Conservation (phyloP, 2,113 vertebrate genomes). For the Tricholaema leucomelas region DNA sequence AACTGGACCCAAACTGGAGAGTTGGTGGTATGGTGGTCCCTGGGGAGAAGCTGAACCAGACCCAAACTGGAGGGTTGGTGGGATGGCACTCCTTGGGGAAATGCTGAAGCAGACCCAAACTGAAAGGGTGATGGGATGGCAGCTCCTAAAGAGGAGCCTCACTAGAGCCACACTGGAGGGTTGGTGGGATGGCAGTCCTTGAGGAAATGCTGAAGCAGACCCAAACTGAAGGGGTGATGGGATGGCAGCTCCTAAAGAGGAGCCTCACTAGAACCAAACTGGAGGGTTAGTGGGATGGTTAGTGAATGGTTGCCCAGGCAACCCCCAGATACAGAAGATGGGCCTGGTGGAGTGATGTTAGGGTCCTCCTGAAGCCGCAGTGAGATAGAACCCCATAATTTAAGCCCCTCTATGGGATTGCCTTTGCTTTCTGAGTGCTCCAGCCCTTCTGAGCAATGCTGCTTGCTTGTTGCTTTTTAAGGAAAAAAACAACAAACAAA, state of each 20-base stretch:
- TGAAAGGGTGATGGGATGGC: background rate
- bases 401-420: background rate
- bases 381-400: too few relatives aligned
- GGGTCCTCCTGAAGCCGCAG: background rate
- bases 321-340: background rate
- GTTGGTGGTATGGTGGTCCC: background rate
- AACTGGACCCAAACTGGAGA: background rate
- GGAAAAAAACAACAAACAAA: background rate
- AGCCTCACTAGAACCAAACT: background rate
- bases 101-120: background rate
- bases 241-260: too few relatives aligned
- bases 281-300: background rate
- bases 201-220: background rate
- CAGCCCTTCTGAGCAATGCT: background rate
- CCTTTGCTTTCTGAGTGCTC: background rate
- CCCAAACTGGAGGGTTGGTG: fast-evolving
- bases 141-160: too few relatives aligned
- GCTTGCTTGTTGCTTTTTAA: background rate
- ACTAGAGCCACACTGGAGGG: fast-evolving
- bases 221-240: fast-evolving
- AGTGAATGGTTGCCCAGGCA: too few relatives aligned
- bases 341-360: background rate
- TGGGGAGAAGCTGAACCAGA: too few relatives aligned
- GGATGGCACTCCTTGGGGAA: too few relatives aligned
- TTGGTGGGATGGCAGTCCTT: too few relatives aligned